Base-by-base conservation (phyloP, 2,797 vertebrate species). In the Pagetopsis macropterus region DNA sequence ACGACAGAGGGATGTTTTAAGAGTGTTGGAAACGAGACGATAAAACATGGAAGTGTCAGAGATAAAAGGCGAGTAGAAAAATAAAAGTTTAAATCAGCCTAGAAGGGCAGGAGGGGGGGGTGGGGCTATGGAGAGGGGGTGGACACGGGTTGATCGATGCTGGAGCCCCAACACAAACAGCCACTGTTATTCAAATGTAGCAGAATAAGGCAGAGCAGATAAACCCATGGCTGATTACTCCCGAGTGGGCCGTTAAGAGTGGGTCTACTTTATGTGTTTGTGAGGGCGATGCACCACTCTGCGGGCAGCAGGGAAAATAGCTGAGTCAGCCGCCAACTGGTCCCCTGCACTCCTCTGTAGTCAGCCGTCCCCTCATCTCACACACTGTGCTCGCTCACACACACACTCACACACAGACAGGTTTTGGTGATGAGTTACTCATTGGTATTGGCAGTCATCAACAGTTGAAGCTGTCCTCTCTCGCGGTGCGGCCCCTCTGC, bases 321-420 rank as follows among this genome's bases (percentile, higher is more conserved):
- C 90, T 91, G 82, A 90, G 89, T 93, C 90, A 92, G 89, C 87
- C n/a, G 41, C 89, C 88, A 91, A 89, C 83, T 87, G 82, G 76
- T 87, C 75, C 76, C 60, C 60, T 45, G 13, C 73, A 55, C 79
- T 75, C 54, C 58, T 63, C 69, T 50, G 75, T 64, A 72, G 57
- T 70, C 72, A 10, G 57, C 76, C 54, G 51, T 89, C 81, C 75
- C 59, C 52, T 81, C 60, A 60, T 65, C 67, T 37, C 70, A 19
- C 48, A 4, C 54, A 16, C 49, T 27, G 17, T 21, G 27, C 57
- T 44, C 8, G 65, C 58, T 2, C 58, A 45, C 43, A 60, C 57
- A 37, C 72, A 65, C 55, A 57, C 72, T 41, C 57, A 54, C 50
- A 63, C 31, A 48, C 17, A 48, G 19, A 61, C 58, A 67, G 64